Percentiles rank a stretch among this genome's conserved stretches.
phyloP scores from a whole-genome alignment of 1,140 invertebrate genomes.

The Drosophila arizonae region DNA sequence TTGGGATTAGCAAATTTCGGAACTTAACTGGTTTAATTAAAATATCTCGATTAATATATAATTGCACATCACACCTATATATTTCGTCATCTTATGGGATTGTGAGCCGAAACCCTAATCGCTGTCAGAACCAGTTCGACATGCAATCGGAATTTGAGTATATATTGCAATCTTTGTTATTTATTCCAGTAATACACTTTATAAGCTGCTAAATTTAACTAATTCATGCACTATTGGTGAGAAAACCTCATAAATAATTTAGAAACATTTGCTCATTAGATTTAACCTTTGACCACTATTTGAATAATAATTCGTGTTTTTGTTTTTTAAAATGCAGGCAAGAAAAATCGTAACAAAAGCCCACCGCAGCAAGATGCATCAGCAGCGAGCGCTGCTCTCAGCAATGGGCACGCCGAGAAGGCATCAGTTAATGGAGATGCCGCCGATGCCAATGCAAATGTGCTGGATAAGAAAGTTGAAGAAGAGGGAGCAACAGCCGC shows the following conservation, averaged over 20 bases:
- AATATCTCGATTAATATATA: too few relatives aligned
- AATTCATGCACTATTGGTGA: neutral
- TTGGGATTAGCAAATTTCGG: neutral
- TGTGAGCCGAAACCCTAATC: neutral
- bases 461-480: neutral
- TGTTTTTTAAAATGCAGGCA: slow-evolving; percentile 43
- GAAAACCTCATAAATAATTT: neutral
- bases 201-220: neutral
- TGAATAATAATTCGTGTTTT: slow-evolving; percentile 3
- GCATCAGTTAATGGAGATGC: slow-evolving; percentile 24
- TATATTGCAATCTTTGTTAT: neutral
- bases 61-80: neutral
- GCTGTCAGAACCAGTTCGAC: neutral
- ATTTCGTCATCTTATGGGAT: neutral
- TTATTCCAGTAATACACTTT: neutral
- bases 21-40: neutral
- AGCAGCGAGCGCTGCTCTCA: slow-evolving; percentile 33
- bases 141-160: neutral
- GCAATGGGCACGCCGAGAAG: slow-evolving; percentile 61
- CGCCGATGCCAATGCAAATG: slow-evolving; percentile 7
- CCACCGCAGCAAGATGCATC: slow-evolving; percentile 41
- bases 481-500: neutral
- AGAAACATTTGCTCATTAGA: neutral
- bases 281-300: slow-evolving; percentile 16
- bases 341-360: slow-evolving; percentile 73